These are phyloP conservation scores for Drosophila anomalata DNA, from an alignment of 2,888 invertebrate species.

Conservation along the genomic window DNA sequence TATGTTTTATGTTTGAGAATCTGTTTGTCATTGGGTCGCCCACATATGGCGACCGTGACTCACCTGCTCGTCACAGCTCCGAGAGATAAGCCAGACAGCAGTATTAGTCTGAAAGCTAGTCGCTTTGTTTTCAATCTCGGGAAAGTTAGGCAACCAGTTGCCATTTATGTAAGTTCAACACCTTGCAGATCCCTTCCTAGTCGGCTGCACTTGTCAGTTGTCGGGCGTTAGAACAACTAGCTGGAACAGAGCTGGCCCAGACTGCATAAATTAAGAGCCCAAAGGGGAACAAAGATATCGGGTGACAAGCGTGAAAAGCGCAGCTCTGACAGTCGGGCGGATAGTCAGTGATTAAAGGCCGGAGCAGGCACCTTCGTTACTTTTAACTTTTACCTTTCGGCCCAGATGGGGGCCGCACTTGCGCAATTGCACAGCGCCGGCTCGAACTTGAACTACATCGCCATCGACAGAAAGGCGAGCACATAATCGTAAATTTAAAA, in stretches of 20 bases:
- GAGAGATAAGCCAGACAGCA: too few species aligned
- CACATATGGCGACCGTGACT: slow-evolving; percentile 32
- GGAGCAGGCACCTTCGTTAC: slow-evolving; percentile 35
- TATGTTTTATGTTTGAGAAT: slow-evolving; percentile 13
- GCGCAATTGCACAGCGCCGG: slow-evolving; percentile 56
- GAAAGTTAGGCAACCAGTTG: slow-evolving; percentile 60
- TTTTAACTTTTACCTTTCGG: slow-evolving; percentile 68
- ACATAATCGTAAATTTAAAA: slow-evolving; percentile 44
- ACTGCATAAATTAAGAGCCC: slow-evolving; percentile 64
- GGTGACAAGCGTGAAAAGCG: slow-evolving; percentile 71
- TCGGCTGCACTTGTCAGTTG: slow-evolving; percentile 48
- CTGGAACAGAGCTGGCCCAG: slow-evolving; percentile 51
- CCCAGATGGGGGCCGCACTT: slow-evolving; percentile 22
- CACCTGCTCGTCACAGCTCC: slow-evolving; percentile 1
- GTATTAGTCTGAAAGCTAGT: too few species aligned
- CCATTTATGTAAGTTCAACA: slow-evolving; percentile 78
- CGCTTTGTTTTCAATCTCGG: too few species aligned
- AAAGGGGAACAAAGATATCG: slow-evolving; percentile 60
- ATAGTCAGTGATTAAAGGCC: slow-evolving; percentile 64
- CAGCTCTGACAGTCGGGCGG: slow-evolving; percentile 32
- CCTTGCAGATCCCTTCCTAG: slow-evolving; percentile 55
- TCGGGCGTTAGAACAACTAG: slow-evolving; percentile 32
- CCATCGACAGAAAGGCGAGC: slow-evolving; percentile 65
- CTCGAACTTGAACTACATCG: slow-evolving; percentile 74
- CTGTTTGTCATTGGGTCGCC: slow-evolving; percentile 37